phyloP scores from a whole-genome alignment of 2,797 vertebrate genomes.

The Enteromius argenteus region DNA sequence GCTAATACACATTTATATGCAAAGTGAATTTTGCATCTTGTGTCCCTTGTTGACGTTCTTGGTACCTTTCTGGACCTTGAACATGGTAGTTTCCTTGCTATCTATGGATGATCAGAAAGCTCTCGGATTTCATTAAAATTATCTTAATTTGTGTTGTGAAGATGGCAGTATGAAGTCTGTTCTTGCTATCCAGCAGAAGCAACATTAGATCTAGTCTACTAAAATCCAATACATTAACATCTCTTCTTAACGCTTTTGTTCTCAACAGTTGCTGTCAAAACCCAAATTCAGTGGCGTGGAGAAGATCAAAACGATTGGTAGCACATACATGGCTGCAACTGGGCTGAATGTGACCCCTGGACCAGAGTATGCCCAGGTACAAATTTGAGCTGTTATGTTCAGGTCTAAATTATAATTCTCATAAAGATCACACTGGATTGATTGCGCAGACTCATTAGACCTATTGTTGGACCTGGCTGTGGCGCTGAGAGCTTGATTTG shows the following conservation, averaged over 20 bases:
- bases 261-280: slow-evolving; percentile 88
- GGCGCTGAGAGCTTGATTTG: not conserved
- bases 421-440: not conserved
- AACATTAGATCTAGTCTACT: not conserved
- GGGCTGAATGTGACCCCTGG: slow-evolving; percentile 90
- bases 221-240: not conserved
- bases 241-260: not conserved
- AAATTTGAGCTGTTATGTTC: not conserved
- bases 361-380: slow-evolving; percentile 91
- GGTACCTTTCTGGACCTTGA: not conserved
- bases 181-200: not conserved
- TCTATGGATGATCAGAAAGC: not conserved
- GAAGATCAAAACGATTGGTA: slow-evolving; percentile 98
- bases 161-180: not conserved
- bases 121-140: not conserved
- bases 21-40: no score
- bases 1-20: no score
- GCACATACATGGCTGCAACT: slow-evolving; percentile 98
- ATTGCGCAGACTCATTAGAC: not conserved
- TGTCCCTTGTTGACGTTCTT: not conserved
- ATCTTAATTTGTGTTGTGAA: no score
- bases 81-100: not conserved
- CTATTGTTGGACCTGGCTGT: not conserved
- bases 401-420: not conserved
- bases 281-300: slow-evolving; percentile 97